Evolutionary conservation across 2,888 invertebrate genomes (phyloP), one percentile per base, ranked within the genome.

Genomic region (Campoletis raptor): DNA sequence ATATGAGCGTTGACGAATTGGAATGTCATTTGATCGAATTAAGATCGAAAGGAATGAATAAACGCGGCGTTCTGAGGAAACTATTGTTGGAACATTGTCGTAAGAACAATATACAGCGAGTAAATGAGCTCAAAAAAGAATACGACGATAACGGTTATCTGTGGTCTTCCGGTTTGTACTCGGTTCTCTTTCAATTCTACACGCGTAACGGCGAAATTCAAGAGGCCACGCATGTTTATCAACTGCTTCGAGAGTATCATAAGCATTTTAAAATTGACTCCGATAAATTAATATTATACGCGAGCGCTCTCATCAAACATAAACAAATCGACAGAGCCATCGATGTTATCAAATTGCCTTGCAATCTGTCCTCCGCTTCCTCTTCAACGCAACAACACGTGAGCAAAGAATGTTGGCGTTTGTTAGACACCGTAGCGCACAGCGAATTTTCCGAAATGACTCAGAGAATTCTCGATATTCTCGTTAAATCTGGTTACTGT

Each of bases 1-100:
- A 96, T 81, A 97, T 97, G 97, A 95, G 94, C 85, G 92, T 95
- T 6, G 95, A 96, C 36, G 95, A 96, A 73, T 92, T 97, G 2
- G 96, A 96, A 88, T 95, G 95, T 1, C 97, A 97, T 91, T 93
- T 97, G 0, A 92, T 94, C 7, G 97, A 97, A 90, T 92, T 97
- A n/a, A 96, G 96, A 91, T 94, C 95, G 48, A 97, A 97, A 90
- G 95, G 95, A 36, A 95, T 97, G 95, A 96, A 97, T 94, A 95
- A 96, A 0, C 95, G 97, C 6, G 97, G 97, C 0, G 95, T 96
- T 0, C 91, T 97, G 5, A 94, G 97, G 8, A 95, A 95, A 83
- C 91, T 97, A 8, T 93, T 97, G 0, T 96, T 96, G 87, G 90
- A 95, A 52, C 95, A 96, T 88, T 96, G 96, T 69, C 95, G 95